Evolutionary conservation across 1,140 invertebrate species (phyloP).

Genomic region (Megalopta genalis): DNA sequence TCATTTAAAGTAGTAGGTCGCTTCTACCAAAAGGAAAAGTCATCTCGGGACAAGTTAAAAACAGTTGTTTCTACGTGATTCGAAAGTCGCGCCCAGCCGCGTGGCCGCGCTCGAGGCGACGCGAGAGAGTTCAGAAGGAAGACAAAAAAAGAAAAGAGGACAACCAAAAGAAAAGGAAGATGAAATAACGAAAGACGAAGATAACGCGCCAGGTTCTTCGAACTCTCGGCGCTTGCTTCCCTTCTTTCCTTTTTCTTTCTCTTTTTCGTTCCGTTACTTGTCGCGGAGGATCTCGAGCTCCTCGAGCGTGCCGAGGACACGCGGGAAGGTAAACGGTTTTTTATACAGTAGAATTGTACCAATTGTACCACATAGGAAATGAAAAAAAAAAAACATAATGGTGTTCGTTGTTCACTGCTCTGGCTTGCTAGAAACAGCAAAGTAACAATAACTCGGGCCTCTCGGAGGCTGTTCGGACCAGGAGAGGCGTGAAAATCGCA

Average conservation of each 20-base stretch:
- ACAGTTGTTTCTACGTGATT: constrained; percentile 46
- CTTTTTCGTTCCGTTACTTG: background rate
- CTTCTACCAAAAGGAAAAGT: constrained; percentile 61
- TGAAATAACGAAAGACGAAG: background rate
- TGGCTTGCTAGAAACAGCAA: constrained; percentile 72
- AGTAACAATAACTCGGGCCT: constrained; percentile 66
- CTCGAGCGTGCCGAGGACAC: constrained; percentile 18
- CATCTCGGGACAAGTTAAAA: constrained; percentile 42
- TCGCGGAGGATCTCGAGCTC: constrained; percentile 20
- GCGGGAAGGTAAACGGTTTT: constrained; percentile 57
- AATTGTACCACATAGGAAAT: constrained; percentile 64
- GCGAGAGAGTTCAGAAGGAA: constrained; percentile 14
- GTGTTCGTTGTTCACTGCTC: constrained; percentile 75
- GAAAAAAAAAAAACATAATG: constrained; percentile 59
- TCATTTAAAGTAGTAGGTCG: constrained; percentile 74
- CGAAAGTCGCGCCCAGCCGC: constrained; percentile 39
- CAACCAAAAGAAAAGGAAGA: background rate
- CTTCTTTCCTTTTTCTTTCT: background rate
- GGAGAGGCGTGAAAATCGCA: constrained; percentile 26
- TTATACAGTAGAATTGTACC: constrained; percentile 69
- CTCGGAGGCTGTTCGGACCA: constrained; percentile 60
- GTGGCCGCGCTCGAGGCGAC: constrained; percentile 30
- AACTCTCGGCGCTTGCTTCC: background rate
- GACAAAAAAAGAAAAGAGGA: background rate
- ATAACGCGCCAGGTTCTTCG: background rate